Conservation (phyloP, 1,140 invertebrate genomes). For the Dendroctonus ponderosae region DNA sequence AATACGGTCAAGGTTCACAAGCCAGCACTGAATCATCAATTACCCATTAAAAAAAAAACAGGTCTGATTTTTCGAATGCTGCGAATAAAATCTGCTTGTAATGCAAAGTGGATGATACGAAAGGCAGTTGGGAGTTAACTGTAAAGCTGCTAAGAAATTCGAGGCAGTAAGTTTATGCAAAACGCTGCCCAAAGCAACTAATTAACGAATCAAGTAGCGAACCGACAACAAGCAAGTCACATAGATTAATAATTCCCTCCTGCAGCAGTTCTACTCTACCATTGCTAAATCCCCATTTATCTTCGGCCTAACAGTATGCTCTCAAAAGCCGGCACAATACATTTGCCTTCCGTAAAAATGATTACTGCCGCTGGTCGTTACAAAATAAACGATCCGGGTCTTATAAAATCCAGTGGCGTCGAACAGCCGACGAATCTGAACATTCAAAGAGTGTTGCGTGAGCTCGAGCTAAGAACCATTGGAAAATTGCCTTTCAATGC, state of each 20-base stretch:
- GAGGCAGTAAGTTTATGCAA: background rate
- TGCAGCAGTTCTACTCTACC: background rate
- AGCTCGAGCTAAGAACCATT: background rate
- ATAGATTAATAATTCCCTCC: slow-evolving; percentile 21
- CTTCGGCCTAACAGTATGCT: slow-evolving; percentile 11
- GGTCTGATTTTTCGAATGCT: background rate
- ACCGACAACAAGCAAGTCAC: slow-evolving; percentile 15
- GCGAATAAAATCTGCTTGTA: background rate
- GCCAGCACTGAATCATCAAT: background rate
- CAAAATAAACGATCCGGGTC: slow-evolving; percentile 12
- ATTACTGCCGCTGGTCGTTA: slow-evolving; percentile 16
- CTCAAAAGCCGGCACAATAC: slow-evolving; percentile 16
- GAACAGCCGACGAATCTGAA: background rate
- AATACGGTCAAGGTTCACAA: too few species aligned
- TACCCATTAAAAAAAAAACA: background rate
- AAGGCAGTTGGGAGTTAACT: background rate
- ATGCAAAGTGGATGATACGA: background rate
- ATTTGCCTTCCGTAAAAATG: slow-evolving; percentile 25
- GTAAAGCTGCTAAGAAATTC: background rate
- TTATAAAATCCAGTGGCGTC: slow-evolving; percentile 21
- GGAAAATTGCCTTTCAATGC: background rate
- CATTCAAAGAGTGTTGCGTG: background rate
- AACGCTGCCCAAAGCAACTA: slow-evolving; percentile 1
- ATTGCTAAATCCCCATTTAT: slow-evolving; percentile 24
- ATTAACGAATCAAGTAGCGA: slow-evolving; percentile 23